phyloP scores from a whole-genome alignment of 2,113 vertebrate species.

The Cyphomyrus discorhynchus region DNA sequence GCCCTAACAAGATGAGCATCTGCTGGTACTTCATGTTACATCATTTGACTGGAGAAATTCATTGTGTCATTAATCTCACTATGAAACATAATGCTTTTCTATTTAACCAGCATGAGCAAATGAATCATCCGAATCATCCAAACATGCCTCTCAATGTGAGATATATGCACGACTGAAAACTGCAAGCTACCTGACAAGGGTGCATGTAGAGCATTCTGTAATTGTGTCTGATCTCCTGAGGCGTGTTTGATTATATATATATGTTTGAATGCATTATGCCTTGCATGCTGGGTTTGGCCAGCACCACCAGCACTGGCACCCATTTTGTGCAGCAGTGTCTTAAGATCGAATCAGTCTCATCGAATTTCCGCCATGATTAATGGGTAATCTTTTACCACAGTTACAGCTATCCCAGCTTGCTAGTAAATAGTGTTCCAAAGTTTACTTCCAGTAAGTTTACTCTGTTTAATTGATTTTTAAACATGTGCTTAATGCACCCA shows the following conservation, averaged over 20 bases:
- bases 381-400: not conserved
- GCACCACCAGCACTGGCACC: not conserved
- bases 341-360: not conserved
- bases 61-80: slow-evolving; percentile 20
- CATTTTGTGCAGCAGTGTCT: not conserved
- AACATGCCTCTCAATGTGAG: not conserved
- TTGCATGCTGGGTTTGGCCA: not conserved
- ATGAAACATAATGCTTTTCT: slow-evolving; percentile 1
- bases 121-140: not conserved
- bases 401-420: not conserved
- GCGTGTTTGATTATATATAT: not conserved
- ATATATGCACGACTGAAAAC: not conserved
- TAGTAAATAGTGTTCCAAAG: not conserved
- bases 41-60: slow-evolving; percentile 16
- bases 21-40: slow-evolving; percentile 20
- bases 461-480: not conserved
- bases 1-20: slow-evolving; percentile 17
- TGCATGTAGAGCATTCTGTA: not conserved
- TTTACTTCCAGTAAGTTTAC: not conserved
- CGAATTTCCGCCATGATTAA: not conserved
- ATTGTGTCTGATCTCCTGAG: not conserved
- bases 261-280: not conserved
- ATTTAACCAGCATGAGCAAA: slow-evolving; percentile 23
- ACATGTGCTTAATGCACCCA: not conserved
- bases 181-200: not conserved